phyloP scores from a whole-genome alignment of 2,113 vertebrate species.

The Theristicus caerulescens region DNA sequence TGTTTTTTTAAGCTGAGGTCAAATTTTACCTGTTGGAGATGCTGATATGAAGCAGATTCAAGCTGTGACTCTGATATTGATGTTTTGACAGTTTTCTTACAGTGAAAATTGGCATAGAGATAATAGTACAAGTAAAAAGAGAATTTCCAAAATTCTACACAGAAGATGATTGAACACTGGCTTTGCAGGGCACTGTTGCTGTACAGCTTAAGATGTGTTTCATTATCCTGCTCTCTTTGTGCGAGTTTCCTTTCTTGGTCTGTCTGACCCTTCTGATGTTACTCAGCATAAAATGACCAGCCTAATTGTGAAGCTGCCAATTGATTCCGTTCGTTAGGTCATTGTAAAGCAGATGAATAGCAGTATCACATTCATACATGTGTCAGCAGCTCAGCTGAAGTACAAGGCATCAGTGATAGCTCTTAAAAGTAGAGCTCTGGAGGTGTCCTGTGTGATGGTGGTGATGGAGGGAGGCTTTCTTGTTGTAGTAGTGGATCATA shows the following conservation, averaged over 20 bases:
- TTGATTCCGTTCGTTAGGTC: not conserved
- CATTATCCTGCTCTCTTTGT: not conserved
- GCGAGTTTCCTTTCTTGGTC: not conserved
- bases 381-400: not conserved
- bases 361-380: not conserved
- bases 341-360: not conserved
- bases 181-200: not conserved
- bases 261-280: not conserved
- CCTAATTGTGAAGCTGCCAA: rapidly evolving
- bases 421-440: not conserved
- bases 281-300: not conserved
- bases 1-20: not conserved
- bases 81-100: not conserved
- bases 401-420: not conserved
- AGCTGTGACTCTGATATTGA: not conserved
- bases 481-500: not conserved
- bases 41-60: not conserved
- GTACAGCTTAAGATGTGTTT: not conserved
- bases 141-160: not conserved
- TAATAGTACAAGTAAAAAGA: not conserved
- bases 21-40: not conserved
- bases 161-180: not conserved
- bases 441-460: not conserved
- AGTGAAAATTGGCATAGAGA: not conserved
- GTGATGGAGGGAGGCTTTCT: not conserved